Evolutionary conservation across 1,140 invertebrate species (phyloP), one percentile per base, ranked within the genome.

Genomic region (Musca domestica): DNA sequence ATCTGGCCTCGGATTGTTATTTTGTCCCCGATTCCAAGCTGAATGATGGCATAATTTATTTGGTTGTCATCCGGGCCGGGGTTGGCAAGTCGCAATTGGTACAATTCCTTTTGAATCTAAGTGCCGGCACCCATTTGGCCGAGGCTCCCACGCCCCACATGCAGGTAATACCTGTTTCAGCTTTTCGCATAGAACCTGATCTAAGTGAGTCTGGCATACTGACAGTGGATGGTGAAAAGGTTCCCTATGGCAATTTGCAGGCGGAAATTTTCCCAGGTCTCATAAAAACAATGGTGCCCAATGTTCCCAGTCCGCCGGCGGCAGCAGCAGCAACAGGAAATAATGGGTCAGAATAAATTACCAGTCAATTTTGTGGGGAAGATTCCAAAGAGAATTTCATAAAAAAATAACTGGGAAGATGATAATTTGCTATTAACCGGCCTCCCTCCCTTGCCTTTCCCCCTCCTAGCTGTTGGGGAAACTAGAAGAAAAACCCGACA

Each of bases 21-120:
- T 91, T 95, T 76, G 92, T 94, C 0, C 95, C 96, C 1, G 86
- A 89, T 22, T 92, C 95, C 0, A 88, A 88, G 70, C 84, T 96
- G 0, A 89, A 92, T 73, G 96, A 98, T 82, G 95, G 95, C 0
- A 84, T 94, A 12, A 97, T 98, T 80, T 95, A 95, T 89, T 85
- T 98, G 75, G 83, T 93, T 23, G 88, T 96, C 48, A 89, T 96
- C 34, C 87, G 87, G 74, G 90, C 89, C 20, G 88, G 92, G 25
- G 88, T 92, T 71, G 87, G 88, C 48, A 87, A 92, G 15, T 85
- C 89, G 14, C 90, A 94, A 76, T 80, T 96, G 17, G 82, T 88
- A 14, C 86, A 92, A 74, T 93, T 95, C 77, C 84, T 96, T 54
- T 76, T 94, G 46, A 89, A 89, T 63, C 83, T 95, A 51, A 90